Evolutionary conservation across 2,888 invertebrate species (phyloP), one percentile per base, ranked within the genome.

Genomic region (Brassicogethes aeneus): DNA sequence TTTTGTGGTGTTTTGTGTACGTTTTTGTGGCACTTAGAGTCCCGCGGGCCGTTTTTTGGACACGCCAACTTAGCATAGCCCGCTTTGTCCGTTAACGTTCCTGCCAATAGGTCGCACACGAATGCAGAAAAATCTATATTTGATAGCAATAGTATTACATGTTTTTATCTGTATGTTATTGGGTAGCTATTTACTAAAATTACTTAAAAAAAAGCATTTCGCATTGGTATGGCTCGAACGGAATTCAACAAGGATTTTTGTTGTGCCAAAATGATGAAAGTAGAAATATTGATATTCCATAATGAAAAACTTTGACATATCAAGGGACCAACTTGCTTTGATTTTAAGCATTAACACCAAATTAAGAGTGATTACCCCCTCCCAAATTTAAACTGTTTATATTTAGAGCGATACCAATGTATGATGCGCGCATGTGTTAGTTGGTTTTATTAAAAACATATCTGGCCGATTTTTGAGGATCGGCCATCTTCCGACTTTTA

Each of bases 51-150:
- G n/a, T 43, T 32, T 32, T 32, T 7, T 7, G 46, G 46, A 53
- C n/a, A n/a, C 54, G 53, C 53, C 55, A 54, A 50, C 48, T 48
- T 57, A 61, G 59, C 57, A 57, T 62, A 65, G 65, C 3, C 60
- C 59, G 67, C 67, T 69, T 68, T 68, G 66, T 68, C 68, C 69
- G 66, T 68, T 62, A 63, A 51, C 60, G 68, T 68, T 68, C 68
- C 68, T 68, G 68, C 68, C 69, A n/a, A 68, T 59, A 55, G 47
- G 50, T 45, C 38, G 50, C 50, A 54, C 51, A n/a, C n/a, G n/a
- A n/a, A n/a, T n/a, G n/a, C n/a, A 52, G 49, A 54, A 38, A 47
- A 45, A 45, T 45, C 42, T 57, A 60, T 59, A 63, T 64, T 61
- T 64, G 60, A 65, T 66, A 66, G 65, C 66, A 67, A 67, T 68